A percentile compares a stretch with the other conserved stretches of the same genome.
Evolutionary conservation across 2,797 vertebrate species (phyloP).

Genomic region (Acanthornis magna): DNA sequence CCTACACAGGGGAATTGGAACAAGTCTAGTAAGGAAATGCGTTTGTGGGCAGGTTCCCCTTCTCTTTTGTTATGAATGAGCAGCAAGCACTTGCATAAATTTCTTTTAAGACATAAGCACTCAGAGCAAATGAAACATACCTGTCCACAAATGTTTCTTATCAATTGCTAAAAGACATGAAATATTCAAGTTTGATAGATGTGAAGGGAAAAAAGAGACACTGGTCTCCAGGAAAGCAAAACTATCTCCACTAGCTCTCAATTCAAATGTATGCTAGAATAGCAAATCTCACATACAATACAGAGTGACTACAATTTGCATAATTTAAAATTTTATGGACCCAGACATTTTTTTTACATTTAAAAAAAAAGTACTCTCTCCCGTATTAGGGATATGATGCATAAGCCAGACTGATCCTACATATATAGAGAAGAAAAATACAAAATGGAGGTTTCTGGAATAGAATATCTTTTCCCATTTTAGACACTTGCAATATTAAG

Average conservation of each 20-base stretch:
- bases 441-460: background rate
- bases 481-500: background rate
- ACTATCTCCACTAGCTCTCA: background rate
- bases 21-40: background rate
- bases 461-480: background rate
- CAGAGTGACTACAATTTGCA: background rate
- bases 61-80: background rate
- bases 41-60: background rate
- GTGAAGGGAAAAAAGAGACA: background rate
- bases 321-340: background rate
- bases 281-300: background rate
- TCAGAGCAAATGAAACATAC: background rate
- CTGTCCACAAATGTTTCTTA: background rate
- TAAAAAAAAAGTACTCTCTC: background rate
- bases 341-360: background rate
- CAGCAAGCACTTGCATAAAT: background rate
- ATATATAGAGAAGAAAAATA: background rate
- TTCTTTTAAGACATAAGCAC: background rate
- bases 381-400: background rate
- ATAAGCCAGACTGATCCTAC: background rate
- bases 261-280: background rate
- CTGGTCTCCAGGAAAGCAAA: background rate
- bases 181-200: background rate
- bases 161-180: background rate
- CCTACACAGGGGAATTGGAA: background rate